phyloP scores from a whole-genome alignment of 2,797 vertebrate species.

The Falco berigora region DNA sequence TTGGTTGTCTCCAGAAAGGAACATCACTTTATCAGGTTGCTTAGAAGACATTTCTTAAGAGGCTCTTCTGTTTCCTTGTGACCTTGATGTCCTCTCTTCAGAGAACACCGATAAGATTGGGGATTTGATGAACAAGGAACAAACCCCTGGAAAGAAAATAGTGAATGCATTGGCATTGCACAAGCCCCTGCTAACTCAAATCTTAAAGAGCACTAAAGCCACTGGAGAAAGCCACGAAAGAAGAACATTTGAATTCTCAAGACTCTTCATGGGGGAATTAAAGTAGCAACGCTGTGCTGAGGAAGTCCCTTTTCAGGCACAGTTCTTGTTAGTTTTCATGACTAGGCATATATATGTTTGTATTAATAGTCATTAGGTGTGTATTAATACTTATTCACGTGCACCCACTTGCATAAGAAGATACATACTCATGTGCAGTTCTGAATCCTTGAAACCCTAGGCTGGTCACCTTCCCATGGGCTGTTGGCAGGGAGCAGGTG shows the following conservation, averaged over 20 bases:
- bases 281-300: background rate
- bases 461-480: background rate
- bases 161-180: background rate
- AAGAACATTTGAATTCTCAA: background rate
- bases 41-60: background rate
- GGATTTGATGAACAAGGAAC: background rate
- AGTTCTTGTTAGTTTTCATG: background rate
- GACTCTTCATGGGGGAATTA: background rate
- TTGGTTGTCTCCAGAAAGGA: background rate
- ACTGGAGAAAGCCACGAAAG: background rate
- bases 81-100: background rate
- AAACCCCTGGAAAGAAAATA: background rate
- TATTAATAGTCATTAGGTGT: background rate
- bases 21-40: background rate
- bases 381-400: background rate
- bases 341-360: background rate
- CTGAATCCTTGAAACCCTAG: background rate
- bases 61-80: background rate
- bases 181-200: background rate
- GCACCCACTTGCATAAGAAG: background rate
- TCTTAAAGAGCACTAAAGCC: background rate
- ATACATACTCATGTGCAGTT: background rate
- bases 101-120: background rate
- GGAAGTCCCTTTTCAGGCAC: background rate
- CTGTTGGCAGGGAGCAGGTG: background rate